A percentile compares a stretch with the other conserved stretches of the same genome.
These are phyloP conservation scores for Xestoiulus laeticollis DNA, from an alignment of 2,888 invertebrate genomes.

Conservation along the genomic window DNA sequence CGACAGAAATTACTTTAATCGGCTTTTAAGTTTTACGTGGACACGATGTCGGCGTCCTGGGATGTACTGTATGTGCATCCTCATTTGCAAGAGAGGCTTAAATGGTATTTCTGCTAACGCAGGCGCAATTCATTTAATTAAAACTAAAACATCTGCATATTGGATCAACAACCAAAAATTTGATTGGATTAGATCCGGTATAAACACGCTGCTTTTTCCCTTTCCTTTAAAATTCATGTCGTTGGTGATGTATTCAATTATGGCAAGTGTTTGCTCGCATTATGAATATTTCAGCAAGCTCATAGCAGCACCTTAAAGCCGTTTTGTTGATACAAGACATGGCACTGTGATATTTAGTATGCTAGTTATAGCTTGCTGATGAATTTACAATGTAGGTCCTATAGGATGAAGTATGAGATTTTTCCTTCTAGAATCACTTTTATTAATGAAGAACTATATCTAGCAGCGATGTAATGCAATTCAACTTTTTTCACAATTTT, in stretches of 20 bases:
- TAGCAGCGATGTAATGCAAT: no score
- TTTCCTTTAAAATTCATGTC: not conserved
- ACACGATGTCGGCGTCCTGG: not conserved
- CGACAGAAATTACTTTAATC: not conserved
- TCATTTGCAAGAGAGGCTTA: not conserved
- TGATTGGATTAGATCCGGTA: not conserved
- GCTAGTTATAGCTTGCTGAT: not conserved
- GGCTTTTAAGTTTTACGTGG: conserved; percentile 7
- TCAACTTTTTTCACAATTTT: no score
- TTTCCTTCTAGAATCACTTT: no score
- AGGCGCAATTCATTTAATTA: not conserved
- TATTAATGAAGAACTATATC: no score
- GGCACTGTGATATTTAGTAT: not conserved
- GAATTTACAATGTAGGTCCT: not conserved
- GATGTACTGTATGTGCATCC: not conserved
- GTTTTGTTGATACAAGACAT: not conserved
- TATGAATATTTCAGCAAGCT: not conserved
- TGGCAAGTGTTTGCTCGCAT: not conserved
- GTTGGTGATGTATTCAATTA: not conserved
- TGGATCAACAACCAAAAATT: not conserved
- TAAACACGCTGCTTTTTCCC: not conserved
- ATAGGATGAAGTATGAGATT: no score
- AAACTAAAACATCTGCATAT: not conserved
- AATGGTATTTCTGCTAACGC: not conserved
- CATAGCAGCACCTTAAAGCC: not conserved